These are phyloP conservation scores for Cyanoramphus novaezelandiae DNA, from an alignment of 2,113 vertebrate species.

Conservation along the genomic window DNA sequence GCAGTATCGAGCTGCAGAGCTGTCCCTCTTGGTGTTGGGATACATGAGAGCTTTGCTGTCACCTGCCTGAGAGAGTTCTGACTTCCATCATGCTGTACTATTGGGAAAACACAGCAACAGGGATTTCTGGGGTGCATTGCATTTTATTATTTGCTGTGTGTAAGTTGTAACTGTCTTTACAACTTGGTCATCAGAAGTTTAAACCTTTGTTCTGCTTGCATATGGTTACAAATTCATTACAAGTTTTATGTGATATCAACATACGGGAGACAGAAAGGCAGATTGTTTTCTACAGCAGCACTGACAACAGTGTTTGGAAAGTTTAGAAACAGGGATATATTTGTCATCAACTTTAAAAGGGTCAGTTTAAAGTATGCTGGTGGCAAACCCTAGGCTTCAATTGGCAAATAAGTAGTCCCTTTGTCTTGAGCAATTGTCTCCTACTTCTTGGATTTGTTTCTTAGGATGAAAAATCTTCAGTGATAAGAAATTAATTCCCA, in stretches of 20 bases:
- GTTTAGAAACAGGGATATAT: background rate
- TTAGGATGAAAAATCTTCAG: background rate
- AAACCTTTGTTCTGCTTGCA: background rate
- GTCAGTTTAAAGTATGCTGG: background rate
- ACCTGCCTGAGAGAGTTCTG: fast-evolving
- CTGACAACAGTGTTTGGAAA: background rate
- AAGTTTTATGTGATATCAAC: background rate
- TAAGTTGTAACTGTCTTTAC: background rate
- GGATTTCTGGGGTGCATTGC: background rate
- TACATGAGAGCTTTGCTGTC: background rate
- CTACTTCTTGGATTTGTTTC: background rate
- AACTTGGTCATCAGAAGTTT: background rate
- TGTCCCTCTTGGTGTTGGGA: background rate
- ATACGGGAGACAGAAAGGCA: background rate
- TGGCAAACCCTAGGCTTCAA: background rate
- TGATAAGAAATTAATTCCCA: background rate
- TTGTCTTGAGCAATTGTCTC: background rate
- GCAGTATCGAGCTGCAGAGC: background rate
- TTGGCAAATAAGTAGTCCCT: background rate
- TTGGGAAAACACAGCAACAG: background rate
- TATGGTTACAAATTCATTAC: background rate
- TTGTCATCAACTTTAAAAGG: background rate
- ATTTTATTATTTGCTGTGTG: background rate
- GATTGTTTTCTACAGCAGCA: background rate
- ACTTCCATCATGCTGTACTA: background rate